Evolutionary conservation across 1,140 invertebrate genomes (phyloP), one percentile per base, ranked within the genome.

Genomic region (Atta texana): DNA sequence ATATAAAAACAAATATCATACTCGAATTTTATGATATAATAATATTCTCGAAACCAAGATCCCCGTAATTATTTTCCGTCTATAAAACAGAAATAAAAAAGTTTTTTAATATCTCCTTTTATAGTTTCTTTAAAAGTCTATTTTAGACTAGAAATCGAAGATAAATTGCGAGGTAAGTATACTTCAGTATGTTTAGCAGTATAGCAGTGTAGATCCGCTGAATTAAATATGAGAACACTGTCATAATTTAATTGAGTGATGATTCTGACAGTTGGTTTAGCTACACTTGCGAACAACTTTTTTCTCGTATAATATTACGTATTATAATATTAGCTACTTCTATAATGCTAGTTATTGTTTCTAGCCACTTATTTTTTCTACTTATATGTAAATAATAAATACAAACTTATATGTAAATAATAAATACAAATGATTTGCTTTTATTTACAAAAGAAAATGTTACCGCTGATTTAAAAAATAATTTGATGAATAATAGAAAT

Each of bases 1-100:
- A 72, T 72, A 82, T 82, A 72, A 71, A 31, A 81, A 34, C 16
- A 28, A 63, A 59, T 69, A n/a, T 7, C 21, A 7, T 44, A 71
- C 12, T 57, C 71, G 44, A 57, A 12, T 59, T 49, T 44, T 24
- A 69, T 44, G 14, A 76, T 49, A 66, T 21, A 44, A 39, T 39
- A 24, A 71, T 31, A 55, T 14, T 10, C 16, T 28, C 16, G 16
- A 71, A 82, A 82, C 18, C 1, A 53, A 66, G 14, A 0, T 8
- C 24, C 8, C 28, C 69, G 44, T 66, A 78, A 49, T 49, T 78
- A 66, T 44, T 78, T 66, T 78, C 7, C 21, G 3, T 77, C 12
- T 49, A 31, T 64, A 5, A 31, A 49, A 66, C 5, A 78, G 6
- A 51, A 66, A 49, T 66, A 78, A 3, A 78, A 6, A 78, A 66